Evolutionary conservation across 2,888 invertebrate genomes (phyloP), one percentile per base, ranked within the genome.

Genomic region (Anthrax anthrax): DNA sequence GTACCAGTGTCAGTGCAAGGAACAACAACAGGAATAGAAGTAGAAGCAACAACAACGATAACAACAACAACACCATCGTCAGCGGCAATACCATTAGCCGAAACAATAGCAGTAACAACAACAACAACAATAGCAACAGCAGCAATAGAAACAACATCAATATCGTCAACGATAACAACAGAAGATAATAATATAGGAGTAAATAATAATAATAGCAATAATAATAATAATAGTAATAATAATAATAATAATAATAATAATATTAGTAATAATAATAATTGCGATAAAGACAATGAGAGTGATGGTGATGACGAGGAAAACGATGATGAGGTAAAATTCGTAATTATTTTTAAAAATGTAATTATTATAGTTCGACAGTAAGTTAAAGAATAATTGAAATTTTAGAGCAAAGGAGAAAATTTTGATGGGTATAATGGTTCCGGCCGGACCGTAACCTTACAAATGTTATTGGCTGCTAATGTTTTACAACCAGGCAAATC

Each of bases 391-490:
- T 16, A 4, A 37, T 34, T 40, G 19, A 17, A 44, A 27, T 47
- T 17, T 38, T 41, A 51, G 54, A 47, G 37, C 57, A 57, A 62
- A 37, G 62, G 62, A 48, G 65, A 67, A 43, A 66, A 64, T 48
- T 62, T 61, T 44, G 67, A 67, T 49, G 66, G 65, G 46, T 65
- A 60, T 53, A 68, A 65, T 57, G 67, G 66, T 18, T 62, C 78
- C 16, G 77, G 77, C 1, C 72, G 78, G 57, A 80, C 81, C 50
- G 84, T 91, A 16, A 90, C 90, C 12, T 70, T 92, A 51, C 85
- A 85, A 65, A 91, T 88, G 78, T 71, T 92, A 41, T 72, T 92
- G 61, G 78, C 82, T 55, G 89, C 89, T 46, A 84, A 85, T 62
- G 81, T 91, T 61, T 72, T 91, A 50, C 80, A 84, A 59, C 82